These are phyloP conservation scores for Stratiomys singularior DNA, from an alignment of 2,888 invertebrate genomes.

Conservation along the genomic window DNA sequence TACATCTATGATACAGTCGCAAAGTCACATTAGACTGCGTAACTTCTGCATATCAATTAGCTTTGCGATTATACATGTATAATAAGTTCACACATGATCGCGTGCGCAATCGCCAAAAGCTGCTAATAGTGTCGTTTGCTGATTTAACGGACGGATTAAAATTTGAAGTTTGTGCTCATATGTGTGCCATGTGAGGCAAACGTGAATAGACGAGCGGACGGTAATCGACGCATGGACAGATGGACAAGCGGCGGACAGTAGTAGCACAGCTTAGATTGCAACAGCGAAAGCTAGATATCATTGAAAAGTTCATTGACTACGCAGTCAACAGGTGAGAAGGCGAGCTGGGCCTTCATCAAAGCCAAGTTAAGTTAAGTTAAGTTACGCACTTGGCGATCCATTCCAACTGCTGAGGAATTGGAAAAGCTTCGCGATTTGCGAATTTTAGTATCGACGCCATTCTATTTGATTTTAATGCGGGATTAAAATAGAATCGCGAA, in stretches of 20 bases:
- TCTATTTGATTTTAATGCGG: too few species aligned
- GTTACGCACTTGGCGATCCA: neutral
- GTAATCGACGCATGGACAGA: too few species aligned
- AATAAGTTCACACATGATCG: conserved; percentile 22
- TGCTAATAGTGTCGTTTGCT: neutral
- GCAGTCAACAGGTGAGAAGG: conserved; percentile 50
- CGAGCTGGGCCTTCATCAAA: neutral
- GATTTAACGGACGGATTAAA: conserved; percentile 24
- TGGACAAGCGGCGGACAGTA: neutral
- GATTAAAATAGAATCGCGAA: too few species aligned
- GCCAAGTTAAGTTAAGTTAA: conserved; percentile 4
- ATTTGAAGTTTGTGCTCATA: neutral
- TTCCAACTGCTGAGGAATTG: neutral
- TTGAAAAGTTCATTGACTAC: conserved; percentile 59
- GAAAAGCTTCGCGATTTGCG: conserved; percentile 7
- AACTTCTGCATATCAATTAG: conserved; percentile 33
- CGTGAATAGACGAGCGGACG: neutral
- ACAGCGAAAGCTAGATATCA: conserved; percentile 55
- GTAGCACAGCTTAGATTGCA: conserved; percentile 20
- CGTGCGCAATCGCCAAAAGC: neutral
- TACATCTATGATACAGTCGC: neutral
- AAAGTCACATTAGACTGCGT: conserved; percentile 35
- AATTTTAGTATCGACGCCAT: neutral
- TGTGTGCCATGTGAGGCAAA: conserved; percentile 23
- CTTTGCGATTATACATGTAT: conserved; percentile 9